Percentiles rank a stretch among this genome's conserved stretches.
Conservation (phyloP, 2,888 invertebrate genomes). For the Oscheius sp. region DNA sequence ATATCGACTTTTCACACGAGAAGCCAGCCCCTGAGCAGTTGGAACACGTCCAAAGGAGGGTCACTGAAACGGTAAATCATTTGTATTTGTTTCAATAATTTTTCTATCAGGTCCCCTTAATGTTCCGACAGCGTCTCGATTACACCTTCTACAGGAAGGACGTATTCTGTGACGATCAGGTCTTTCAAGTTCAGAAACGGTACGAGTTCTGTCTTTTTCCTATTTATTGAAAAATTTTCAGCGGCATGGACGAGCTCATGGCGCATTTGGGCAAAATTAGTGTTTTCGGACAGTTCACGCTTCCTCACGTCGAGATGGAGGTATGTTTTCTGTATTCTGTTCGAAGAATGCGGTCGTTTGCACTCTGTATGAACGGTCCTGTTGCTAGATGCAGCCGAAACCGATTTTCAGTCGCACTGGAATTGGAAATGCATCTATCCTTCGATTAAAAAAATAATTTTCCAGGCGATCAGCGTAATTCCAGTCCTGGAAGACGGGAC, state of each 20-base stretch:
- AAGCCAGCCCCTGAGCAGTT: slow-evolving; percentile 67
- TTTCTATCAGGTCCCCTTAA: slow-evolving; percentile 59
- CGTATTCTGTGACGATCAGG: slow-evolving; percentile 69
- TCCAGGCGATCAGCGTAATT: slow-evolving; percentile 39
- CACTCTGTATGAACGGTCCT: too few species aligned
- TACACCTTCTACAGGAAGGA: slow-evolving; percentile 71
- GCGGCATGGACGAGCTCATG: slow-evolving; percentile 62
- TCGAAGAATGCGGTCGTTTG: neutral
- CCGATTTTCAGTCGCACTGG: too few species aligned
- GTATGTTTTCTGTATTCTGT: slow-evolving; percentile 35
- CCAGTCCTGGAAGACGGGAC: slow-evolving; percentile 72
- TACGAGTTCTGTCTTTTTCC: slow-evolving; percentile 8
- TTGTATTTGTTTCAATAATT: slow-evolving; percentile 1
- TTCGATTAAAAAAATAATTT: too few species aligned
- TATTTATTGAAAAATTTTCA: slow-evolving; percentile 14
- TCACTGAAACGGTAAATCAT: slow-evolving; percentile 51
- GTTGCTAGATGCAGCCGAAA: too few species aligned
- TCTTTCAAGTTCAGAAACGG: slow-evolving; percentile 56
- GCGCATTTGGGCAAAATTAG: slow-evolving; percentile 62
- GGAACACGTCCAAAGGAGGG: slow-evolving; percentile 65
- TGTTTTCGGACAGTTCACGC: slow-evolving; percentile 53
- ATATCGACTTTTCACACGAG: slow-evolving; percentile 50
- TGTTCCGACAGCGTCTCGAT: slow-evolving; percentile 68
- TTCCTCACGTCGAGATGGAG: slow-evolving; percentile 67
- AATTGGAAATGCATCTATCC: too few species aligned